A percentile compares a stretch with the other conserved stretches of the same genome.
Conservation (phyloP, 2,113 vertebrate species). For the Ahaetulla prasina region DNA sequence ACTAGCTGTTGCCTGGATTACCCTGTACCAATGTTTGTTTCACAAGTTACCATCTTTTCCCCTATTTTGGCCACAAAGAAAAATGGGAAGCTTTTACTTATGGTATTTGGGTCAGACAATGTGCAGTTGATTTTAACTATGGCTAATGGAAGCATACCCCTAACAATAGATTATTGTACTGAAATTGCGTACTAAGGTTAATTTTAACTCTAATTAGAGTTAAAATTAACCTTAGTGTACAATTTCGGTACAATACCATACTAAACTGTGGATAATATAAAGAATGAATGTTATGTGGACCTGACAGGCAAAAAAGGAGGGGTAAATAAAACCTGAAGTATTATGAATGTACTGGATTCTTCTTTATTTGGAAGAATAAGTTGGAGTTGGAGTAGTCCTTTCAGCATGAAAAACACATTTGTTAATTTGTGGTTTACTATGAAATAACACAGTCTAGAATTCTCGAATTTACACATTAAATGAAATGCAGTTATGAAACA, state of each 20-base stretch:
- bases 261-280: neutral
- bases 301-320: neutral
- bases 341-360: neutral
- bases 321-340: neutral
- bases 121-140: neutral
- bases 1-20: neutral
- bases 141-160: neutral
- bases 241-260: neutral
- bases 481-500: neutral
- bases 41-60: neutral
- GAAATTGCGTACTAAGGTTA: too few relatives aligned
- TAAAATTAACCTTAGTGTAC: neutral
- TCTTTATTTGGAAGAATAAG: neutral
- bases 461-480: neutral
- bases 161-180: neutral
- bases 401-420: neutral
- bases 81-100: neutral
- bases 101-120: neutral
- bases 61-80: neutral
- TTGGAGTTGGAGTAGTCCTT: neutral
- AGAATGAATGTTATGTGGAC: neutral
- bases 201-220: neutral
- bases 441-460: neutral
- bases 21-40: neutral
- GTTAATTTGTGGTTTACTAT: neutral